Evolutionary conservation across 2,113 vertebrate species (phyloP).

Genomic region (Mionectes macconnelli): DNA sequence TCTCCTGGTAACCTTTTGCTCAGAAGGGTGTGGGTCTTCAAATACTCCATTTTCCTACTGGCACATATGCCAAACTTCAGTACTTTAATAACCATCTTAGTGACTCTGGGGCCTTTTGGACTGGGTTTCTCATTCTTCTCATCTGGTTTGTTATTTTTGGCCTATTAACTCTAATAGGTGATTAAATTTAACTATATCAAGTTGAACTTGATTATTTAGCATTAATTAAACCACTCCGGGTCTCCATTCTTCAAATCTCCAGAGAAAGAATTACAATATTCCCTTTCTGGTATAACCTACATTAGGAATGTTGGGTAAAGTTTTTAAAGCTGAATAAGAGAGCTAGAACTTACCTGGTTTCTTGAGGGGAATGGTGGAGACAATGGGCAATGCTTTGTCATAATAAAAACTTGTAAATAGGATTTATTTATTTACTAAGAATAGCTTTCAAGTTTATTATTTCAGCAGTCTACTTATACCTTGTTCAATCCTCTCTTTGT

Average conservation of each 20-base stretch:
- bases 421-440: background rate
- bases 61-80: background rate
- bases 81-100: background rate
- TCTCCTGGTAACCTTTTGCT: background rate
- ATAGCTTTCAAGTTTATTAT: background rate
- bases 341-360: background rate
- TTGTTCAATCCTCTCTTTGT: background rate
- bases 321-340: background rate
- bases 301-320: background rate
- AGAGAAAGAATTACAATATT: background rate
- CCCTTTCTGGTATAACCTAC: background rate
- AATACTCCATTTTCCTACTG: background rate
- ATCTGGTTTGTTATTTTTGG: background rate
- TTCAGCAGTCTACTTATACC: background rate
- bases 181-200: slow-evolving; percentile 35
- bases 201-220: slow-evolving; percentile 42
- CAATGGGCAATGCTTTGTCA: background rate
- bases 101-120: background rate
- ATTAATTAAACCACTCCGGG: slow-evolving; percentile 28
- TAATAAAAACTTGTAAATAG: background rate
- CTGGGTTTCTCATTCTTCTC: slow-evolving; percentile 3
- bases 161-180: slow-evolving; percentile 13
- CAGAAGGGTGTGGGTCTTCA: background rate
- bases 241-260: background rate
- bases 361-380: background rate